Evolutionary conservation across 2,113 vertebrate genomes (phyloP).

Genomic region (Scomber japonicus): DNA sequence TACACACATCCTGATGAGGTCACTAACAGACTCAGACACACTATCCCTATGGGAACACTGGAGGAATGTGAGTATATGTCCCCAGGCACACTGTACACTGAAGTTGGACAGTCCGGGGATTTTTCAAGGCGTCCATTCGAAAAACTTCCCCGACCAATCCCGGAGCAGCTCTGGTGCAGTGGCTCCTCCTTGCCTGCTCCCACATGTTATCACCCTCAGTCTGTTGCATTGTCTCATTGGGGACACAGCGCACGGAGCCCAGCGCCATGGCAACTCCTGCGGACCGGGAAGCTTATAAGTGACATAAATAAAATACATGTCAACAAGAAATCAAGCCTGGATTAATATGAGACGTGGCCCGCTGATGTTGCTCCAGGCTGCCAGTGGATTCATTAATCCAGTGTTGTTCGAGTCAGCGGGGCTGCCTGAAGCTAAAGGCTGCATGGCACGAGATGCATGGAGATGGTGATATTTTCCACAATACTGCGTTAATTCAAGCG

Average conservation of each 20-base stretch:
- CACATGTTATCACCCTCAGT: slow-evolving; percentile 64
- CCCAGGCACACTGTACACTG: background rate
- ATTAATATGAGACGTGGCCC: slow-evolving; percentile 5
- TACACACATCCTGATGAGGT: slow-evolving; percentile 20
- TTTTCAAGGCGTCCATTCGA: slow-evolving; percentile 71
- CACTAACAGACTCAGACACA: slow-evolving; percentile 11
- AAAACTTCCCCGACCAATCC: slow-evolving; percentile 83
- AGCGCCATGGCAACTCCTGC: slow-evolving; percentile 12
- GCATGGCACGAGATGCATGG: slow-evolving; percentile 33
- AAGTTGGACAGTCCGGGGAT: slow-evolving; percentile 24
- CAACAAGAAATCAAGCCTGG: slow-evolving; percentile 33
- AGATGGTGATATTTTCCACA: slow-evolving; percentile 10
- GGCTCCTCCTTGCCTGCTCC: slow-evolving; percentile 74
- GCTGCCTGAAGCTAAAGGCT: slow-evolving; percentile 39
- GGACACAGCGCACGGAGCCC: slow-evolving; percentile 44
- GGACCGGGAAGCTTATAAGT: slow-evolving; percentile 10
- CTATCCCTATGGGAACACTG: slow-evolving; percentile 19
- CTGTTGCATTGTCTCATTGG: slow-evolving; percentile 73
- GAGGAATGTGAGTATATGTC: slow-evolving; percentile 29
- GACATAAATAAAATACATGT: slow-evolving; percentile 21
- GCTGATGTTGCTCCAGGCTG: slow-evolving; percentile 11
- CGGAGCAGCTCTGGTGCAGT: slow-evolving; percentile 6
- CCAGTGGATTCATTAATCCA: slow-evolving; percentile 24
- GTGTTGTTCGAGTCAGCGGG: slow-evolving; percentile 39
- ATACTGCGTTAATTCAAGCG: slow-evolving; percentile 14